Evolutionary conservation across 2,113 vertebrate species (phyloP).

Genomic region (Myiozetetes cayanensis): DNA sequence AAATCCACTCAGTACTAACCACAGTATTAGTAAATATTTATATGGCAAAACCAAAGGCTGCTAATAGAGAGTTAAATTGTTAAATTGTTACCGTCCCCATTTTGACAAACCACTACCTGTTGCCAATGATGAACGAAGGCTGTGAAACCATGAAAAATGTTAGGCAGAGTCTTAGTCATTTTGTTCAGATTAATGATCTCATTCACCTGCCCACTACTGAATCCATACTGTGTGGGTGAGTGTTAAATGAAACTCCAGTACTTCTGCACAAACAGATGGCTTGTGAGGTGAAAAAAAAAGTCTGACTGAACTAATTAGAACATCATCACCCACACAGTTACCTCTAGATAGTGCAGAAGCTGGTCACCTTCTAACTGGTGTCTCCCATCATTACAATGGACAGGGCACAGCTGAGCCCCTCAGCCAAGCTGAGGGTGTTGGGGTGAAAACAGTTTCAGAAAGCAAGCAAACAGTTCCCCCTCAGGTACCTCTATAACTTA

Average conservation of each 20-base stretch:
- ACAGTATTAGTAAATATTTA: neutral
- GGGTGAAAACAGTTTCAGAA: neutral
- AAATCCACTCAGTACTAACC: neutral
- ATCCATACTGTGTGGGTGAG: neutral
- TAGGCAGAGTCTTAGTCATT: neutral
- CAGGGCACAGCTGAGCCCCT: neutral
- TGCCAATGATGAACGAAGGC: neutral
- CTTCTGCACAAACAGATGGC: constrained; percentile 35
- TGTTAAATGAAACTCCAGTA: neutral
- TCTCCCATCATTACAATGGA: no score
- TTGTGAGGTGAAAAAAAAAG: neutral
- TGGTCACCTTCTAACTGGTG: neutral
- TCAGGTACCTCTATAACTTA: neutral
- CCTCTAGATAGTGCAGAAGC: neutral
- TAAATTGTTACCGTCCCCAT: neutral
- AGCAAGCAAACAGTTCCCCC: neutral
- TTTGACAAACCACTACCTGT: neutral
- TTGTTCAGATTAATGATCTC: constrained; percentile 31
- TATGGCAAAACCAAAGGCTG: neutral
- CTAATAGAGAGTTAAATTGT: neutral
- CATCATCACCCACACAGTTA: neutral
- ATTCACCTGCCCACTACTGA: neutral
- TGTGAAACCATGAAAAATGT: neutral
- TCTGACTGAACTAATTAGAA: neutral
- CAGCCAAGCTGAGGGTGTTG: accelerated